phyloP scores from a whole-genome alignment of 2,888 invertebrate species.

The Nomada ferruginata region DNA sequence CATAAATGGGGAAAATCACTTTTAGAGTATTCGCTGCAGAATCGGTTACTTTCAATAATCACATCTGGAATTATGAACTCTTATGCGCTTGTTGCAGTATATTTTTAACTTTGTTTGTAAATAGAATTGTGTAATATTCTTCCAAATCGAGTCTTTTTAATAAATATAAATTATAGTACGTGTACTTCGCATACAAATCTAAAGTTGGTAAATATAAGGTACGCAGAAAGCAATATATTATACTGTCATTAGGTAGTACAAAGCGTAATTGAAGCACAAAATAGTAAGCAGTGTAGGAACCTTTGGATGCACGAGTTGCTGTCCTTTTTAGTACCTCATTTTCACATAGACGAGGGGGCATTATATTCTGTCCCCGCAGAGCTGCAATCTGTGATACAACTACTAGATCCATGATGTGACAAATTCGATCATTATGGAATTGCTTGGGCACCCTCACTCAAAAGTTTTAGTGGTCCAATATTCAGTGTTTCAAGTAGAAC shows the following conservation, averaged over 20 bases:
- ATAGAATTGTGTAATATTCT: slow-evolving; percentile 22
- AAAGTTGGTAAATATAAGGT: slow-evolving; percentile 6
- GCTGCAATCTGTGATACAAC: slow-evolving; percentile 73
- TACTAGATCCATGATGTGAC: slow-evolving; percentile 64
- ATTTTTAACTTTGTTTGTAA: slow-evolving; percentile 39
- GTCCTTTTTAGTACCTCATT: slow-evolving; percentile 44
- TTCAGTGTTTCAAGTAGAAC: neutral
- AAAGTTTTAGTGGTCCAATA: slow-evolving; percentile 36
- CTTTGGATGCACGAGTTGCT: slow-evolving; percentile 56
- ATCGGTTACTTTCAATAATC: slow-evolving; percentile 1
- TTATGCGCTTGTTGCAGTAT: slow-evolving; percentile 2
- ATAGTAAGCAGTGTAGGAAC: slow-evolving; percentile 58
- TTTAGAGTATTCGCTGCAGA: slow-evolving; percentile 14
- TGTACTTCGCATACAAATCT: slow-evolving; percentile 1
- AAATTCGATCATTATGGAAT: slow-evolving; percentile 47
- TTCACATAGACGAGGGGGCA: slow-evolving; percentile 62
- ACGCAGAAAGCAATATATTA: slow-evolving; percentile 14
- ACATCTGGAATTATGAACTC: neutral
- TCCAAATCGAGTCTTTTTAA: slow-evolving; percentile 19
- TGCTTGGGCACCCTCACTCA: slow-evolving; percentile 34
- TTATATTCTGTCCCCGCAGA: slow-evolving; percentile 58
- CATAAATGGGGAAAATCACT: slow-evolving; percentile 34
- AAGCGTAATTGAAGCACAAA: slow-evolving; percentile 51
- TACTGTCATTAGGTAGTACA: slow-evolving; percentile 16
- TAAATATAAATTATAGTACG: slow-evolving; percentile 3